Conservation (phyloP, 2,113 vertebrate species). For the Oxyruncus cristatus region DNA sequence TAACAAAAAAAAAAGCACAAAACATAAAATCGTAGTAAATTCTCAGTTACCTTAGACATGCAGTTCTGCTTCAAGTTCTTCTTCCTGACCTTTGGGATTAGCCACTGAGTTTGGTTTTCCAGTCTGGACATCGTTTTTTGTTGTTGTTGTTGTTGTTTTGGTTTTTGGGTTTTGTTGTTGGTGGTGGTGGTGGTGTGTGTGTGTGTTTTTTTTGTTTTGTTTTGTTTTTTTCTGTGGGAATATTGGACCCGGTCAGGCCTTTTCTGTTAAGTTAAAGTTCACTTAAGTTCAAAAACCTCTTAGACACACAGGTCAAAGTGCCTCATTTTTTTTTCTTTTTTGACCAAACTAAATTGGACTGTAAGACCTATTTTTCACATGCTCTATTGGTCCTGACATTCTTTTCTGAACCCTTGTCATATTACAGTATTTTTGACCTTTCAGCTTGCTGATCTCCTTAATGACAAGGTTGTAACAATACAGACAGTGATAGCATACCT, state of each 20-base stretch:
- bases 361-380: background rate
- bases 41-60: background rate
- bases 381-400: background rate
- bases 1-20: background rate
- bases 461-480: background rate
- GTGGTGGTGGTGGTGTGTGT: accelerated
- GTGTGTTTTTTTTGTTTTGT: background rate
- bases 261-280: background rate
- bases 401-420: background rate
- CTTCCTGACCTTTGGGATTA: background rate
- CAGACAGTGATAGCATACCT: background rate
- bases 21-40: background rate
- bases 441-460: background rate
- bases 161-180: too few species aligned
- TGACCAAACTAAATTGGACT: background rate
- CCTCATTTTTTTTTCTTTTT: background rate
- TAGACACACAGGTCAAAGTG: background rate
- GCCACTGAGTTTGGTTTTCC: background rate
- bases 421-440: background rate
- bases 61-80: background rate
- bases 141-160: too few species aligned
- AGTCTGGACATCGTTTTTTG: background rate
- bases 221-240: background rate
- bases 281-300: background rate
- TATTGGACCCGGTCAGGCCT: background rate